Evolutionary conservation across 2,888 invertebrate genomes (phyloP).

Genomic region (Cataglyphis albicans): DNA sequence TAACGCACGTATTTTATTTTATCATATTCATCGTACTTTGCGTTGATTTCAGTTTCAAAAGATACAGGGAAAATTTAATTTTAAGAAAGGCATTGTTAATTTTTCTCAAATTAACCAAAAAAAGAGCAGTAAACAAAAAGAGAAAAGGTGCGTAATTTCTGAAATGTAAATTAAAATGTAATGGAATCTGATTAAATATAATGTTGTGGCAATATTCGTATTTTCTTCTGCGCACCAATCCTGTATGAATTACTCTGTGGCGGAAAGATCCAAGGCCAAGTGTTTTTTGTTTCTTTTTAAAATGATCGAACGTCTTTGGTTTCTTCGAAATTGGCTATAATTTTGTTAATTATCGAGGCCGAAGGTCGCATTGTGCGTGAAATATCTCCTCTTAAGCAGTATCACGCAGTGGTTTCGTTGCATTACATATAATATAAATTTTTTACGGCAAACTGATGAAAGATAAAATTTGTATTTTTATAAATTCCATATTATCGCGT

Average conservation of each 20-base stretch:
- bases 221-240: not conserved
- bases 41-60: not conserved
- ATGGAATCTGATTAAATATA: not conserved
- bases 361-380: not conserved
- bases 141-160: not conserved
- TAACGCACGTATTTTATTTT: not conserved
- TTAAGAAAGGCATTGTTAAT: not conserved
- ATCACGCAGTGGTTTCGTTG: not conserved
- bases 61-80: not conserved
- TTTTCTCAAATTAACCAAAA: not conserved
- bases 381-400: not conserved
- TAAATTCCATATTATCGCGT: not conserved
- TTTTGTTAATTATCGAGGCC: not conserved
- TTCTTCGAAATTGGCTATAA: constrained; percentile 31
- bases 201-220: not conserved
- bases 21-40: not conserved
- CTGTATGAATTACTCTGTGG: not conserved
- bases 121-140: not conserved
- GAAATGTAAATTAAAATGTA: not conserved
- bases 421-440: not conserved
- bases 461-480: not conserved
- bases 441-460: constrained; percentile 6
- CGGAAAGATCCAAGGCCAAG: not conserved
- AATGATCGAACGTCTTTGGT: not conserved
- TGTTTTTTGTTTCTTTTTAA: not conserved